phyloP scores from a whole-genome alignment of 1,140 invertebrate genomes.

The Zaprionus davidi region DNA sequence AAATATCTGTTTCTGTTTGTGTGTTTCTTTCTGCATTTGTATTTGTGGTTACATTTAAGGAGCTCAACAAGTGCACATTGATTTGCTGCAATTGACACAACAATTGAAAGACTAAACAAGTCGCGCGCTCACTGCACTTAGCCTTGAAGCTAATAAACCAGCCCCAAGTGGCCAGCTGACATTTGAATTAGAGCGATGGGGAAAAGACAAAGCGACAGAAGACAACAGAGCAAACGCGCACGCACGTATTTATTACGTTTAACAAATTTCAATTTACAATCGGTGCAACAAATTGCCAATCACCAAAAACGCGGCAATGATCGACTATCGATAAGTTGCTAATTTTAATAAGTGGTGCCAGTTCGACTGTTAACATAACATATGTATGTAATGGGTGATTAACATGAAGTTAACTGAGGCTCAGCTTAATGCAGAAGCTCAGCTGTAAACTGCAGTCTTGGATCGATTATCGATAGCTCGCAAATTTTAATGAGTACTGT shows the following conservation, averaged over 20 bases:
- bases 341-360: background rate
- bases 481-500: background rate
- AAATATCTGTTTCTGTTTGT: background rate
- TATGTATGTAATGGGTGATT: too few relatives aligned
- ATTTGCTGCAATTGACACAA: conserved; percentile 63
- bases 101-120: conserved; percentile 59
- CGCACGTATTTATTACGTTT: background rate
- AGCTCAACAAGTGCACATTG: conserved; percentile 56
- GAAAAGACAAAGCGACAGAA: background rate
- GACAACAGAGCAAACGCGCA: background rate
- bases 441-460: background rate
- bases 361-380: background rate
- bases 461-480: background rate
- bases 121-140: conserved; percentile 45
- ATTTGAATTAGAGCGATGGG: conserved; percentile 43
- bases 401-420: background rate
- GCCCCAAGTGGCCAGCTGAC: conserved; percentile 43
- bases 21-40: background rate
- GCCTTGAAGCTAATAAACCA: conserved; percentile 68
- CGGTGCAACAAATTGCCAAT: background rate
- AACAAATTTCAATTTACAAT: background rate
- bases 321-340: background rate
- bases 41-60: conserved; percentile 50
- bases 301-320: background rate
- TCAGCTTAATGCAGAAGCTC: background rate